Percentiles rank a stretch among this genome's conserved stretches.
Conservation (phyloP, 2,888 invertebrate species). For the Tenthredo livida region DNA sequence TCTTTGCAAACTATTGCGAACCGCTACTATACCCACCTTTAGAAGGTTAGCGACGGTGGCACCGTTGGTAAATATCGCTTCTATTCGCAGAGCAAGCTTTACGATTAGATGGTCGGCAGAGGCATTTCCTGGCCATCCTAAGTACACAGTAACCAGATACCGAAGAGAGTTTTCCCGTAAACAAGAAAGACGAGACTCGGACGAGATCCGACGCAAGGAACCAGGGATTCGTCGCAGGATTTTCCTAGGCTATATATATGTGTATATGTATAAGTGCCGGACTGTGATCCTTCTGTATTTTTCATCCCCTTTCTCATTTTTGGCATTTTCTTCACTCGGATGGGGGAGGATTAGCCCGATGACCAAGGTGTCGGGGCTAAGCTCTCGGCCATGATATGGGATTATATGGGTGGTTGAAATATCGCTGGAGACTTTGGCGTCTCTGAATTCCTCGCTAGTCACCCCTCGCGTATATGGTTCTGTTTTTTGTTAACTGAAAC, state of each 20-base stretch:
- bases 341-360: conserved; percentile 68
- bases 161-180: conserved; percentile 30
- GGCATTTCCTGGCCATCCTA: conserved; percentile 48
- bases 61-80: conserved; percentile 41
- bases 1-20: conserved; percentile 63
- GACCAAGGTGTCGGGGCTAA: conserved; percentile 72
- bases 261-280: not conserved
- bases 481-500: conserved; percentile 47
- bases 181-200: conserved; percentile 10
- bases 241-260: not conserved
- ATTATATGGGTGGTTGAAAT: conserved; percentile 74
- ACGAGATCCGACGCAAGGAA: not conserved
- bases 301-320: conserved; percentile 5
- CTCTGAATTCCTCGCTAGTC: conserved; percentile 47
- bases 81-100: conserved; percentile 15
- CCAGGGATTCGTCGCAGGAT: conserved; percentile 9
- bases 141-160: conserved; percentile 39
- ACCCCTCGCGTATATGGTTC: not conserved
- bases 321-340: conserved; percentile 40
- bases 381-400: conserved; percentile 72
- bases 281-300: conserved; percentile 25
- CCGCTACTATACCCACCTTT: conserved; percentile 15
- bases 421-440: conserved; percentile 60
- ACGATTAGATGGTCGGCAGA: conserved; percentile 8
- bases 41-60: not conserved